A percentile compares a stretch with the other conserved stretches of the same genome.
Conservation (phyloP, 2,113 vertebrate species). For the Odontophorus gujanensis region DNA sequence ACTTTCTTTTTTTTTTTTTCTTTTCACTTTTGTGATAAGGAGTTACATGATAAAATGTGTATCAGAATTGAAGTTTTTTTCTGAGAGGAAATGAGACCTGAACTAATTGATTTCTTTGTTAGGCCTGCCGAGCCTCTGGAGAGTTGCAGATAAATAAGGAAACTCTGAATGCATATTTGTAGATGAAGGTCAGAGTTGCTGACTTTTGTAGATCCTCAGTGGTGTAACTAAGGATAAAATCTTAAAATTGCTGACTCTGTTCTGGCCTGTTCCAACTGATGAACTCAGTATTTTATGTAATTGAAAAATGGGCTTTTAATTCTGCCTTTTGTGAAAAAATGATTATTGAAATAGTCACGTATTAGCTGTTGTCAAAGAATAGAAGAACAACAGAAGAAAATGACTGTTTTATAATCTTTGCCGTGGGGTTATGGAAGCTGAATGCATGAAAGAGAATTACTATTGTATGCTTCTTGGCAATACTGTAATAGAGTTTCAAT, state of each 20-base stretch:
- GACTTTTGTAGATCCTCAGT: not conserved
- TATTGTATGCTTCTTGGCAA: not conserved
- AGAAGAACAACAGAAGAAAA: not conserved
- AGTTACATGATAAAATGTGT: not conserved
- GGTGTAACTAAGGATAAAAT: not conserved
- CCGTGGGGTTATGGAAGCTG: not conserved
- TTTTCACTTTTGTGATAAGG: not conserved
- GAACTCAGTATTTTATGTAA: not conserved
- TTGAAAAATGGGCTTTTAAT: not conserved
- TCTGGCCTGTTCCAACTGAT: not conserved
- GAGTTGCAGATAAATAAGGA: not conserved
- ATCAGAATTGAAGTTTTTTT: not conserved
- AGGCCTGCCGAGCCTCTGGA: not conserved
- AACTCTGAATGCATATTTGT: not conserved
- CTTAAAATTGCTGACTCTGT: not conserved
- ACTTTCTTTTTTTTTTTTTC: not conserved
- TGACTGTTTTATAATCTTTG: not conserved
- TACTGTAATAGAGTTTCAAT: not conserved
- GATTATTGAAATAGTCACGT: not conserved
- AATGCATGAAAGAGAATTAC: not conserved
- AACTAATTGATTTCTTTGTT: not conserved
- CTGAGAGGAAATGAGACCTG: not conserved
- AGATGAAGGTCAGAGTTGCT: not conserved
- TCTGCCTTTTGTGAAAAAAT: not conserved
- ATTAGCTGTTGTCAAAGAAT: not conserved